Percentiles rank a stretch among this genome's conserved stretches.
These are phyloP conservation scores for Drepana arcuata DNA, from an alignment of 1,140 invertebrate genomes.

Conservation along the genomic window DNA sequence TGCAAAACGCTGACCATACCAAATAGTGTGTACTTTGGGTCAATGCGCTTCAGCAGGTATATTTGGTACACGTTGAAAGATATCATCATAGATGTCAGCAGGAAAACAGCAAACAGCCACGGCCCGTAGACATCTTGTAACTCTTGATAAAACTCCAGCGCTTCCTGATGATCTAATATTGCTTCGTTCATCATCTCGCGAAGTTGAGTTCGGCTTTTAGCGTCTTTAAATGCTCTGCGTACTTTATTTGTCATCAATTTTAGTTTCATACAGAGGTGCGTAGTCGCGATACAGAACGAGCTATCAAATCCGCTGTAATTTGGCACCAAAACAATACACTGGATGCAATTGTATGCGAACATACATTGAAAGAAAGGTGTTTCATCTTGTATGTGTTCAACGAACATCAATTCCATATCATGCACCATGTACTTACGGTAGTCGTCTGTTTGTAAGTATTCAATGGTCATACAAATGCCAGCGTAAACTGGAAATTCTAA, in stretches of 20 bases:
- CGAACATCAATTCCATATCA: constrained; percentile 37
- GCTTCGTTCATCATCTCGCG: constrained; percentile 23
- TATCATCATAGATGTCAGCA: background rate
- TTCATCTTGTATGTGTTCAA: constrained; percentile 42
- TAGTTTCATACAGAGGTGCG: constrained; percentile 39
- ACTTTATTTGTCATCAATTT: constrained; percentile 40
- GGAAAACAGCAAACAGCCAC: constrained; percentile 25
- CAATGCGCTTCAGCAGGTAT: constrained; percentile 23
- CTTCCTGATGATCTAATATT: constrained; percentile 39
- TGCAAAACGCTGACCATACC: constrained; percentile 33
- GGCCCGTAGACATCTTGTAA: constrained; percentile 35
- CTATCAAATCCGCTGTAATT: constrained; percentile 52
- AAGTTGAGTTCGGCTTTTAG: constrained; percentile 23
- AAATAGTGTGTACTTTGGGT: constrained; percentile 37
- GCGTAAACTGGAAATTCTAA: constrained; percentile 35
- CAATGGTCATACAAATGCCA: constrained; percentile 23
- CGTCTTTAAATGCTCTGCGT: constrained; percentile 25
- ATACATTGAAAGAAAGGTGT: constrained; percentile 41
- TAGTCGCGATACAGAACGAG: constrained; percentile 45
- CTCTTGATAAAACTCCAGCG: constrained; percentile 29
- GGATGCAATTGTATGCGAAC: constrained; percentile 34
- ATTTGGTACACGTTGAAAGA: constrained; percentile 13
- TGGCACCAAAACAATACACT: constrained; percentile 25
- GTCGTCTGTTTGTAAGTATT: constrained; percentile 25
- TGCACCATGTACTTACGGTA: constrained; percentile 39